A percentile compares a stretch with the other conserved stretches of the same genome.
Conservation (phyloP, 2,888 invertebrate genomes). For the Megastigmus dorsalis region DNA sequence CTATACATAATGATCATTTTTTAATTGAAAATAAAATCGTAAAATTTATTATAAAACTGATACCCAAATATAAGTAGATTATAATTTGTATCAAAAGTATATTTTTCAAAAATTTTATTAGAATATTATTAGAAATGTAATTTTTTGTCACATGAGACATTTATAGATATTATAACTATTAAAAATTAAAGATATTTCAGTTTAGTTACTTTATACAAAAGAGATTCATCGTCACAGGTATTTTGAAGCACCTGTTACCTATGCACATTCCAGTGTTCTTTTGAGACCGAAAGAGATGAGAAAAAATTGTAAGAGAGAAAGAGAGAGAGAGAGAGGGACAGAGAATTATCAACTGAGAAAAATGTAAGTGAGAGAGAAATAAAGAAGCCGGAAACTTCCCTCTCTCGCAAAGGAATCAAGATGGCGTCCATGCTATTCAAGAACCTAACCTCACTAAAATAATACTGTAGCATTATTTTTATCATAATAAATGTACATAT, state of each 20-base stretch:
- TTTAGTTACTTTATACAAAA: constrained; percentile 1
- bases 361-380: background rate
- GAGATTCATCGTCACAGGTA: background rate
- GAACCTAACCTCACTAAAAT: constrained; percentile 33
- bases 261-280: constrained; percentile 34
- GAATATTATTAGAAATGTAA: too few species aligned
- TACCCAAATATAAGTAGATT: too few species aligned
- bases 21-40: too few species aligned
- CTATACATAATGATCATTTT: too few species aligned
- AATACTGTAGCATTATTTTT: background rate
- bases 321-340: constrained; percentile 17
- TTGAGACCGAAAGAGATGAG: too few species aligned
- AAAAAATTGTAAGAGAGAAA: background rate
- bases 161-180: background rate
- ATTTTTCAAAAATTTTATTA: background rate
- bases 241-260: constrained; percentile 44
- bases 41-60: too few species aligned
- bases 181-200: too few species aligned
- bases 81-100: too few species aligned
- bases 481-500: background rate
- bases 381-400: constrained; percentile 39
- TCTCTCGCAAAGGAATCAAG: constrained; percentile 6
- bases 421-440: constrained; percentile 5
- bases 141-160: too few species aligned
- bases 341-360: too few species aligned